Evolutionary conservation across 2,797 vertebrate species (phyloP), one percentile per base, ranked within the genome.

Genomic region (Acrossocheilus fasciatus): DNA sequence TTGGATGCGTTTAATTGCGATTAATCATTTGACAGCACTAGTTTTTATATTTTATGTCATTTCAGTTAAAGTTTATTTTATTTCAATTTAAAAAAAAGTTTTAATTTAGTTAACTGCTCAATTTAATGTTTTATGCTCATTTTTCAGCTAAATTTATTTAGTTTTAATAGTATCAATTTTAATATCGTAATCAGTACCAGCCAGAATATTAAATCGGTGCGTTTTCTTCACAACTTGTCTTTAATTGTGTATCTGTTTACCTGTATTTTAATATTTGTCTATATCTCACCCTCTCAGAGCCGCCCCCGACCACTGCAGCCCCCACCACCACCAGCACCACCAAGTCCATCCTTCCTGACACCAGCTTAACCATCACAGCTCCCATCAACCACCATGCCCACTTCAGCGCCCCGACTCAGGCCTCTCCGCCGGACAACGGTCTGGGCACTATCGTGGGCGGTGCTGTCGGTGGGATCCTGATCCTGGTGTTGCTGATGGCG

Each of bases 371-470:
- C 90, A 94, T 95, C 93, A 95, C 97, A 84, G 94, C 95, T 64
- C 91, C 91, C 34, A 95, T 95, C 93, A 96, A 92, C 93, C 93
- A 89, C 77, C 93, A 91, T 88, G 93, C 96, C 91, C 91, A 91
- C 87, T 95, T 97, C 91, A 95, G 96, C 93, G 95, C 96, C 85
- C 96, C 98, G 54, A 97, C 97, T 59, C 94, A 96, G 95, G 95
- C 96, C 92, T 94, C 96, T 89, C 91, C 96, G 87, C 92, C 95
- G 36, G 96, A 97, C 93, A 93, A 96, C 93, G 95, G 94, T 92
- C 95, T 98, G 95, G 97, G 97, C 86, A 97, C 96, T 0, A 94
- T 98, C 79, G 94, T 98, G 62, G 97, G 97, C 77, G 97, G 96
- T 76, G 96, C 95, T 41, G 96, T 99, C 84, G 98, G 98, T 69